Conservation (phyloP, 2,113 vertebrate species). For the Perca flavescens region DNA sequence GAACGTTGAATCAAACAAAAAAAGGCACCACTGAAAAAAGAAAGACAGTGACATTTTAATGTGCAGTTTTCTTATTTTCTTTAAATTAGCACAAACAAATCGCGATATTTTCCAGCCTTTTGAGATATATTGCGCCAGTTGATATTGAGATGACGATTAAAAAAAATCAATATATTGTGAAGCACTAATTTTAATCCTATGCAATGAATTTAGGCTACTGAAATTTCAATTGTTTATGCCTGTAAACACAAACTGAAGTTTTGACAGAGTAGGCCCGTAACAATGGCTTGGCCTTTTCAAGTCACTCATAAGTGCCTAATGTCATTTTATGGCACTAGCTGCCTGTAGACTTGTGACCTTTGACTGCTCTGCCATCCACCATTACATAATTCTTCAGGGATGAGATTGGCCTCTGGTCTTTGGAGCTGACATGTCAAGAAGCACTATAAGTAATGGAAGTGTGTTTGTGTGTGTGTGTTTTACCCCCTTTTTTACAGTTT, state of each 20-base stretch:
- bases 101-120: too few relatives aligned
- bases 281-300: conserved; percentile 35
- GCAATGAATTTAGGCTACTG: neutral
- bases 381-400: conserved; percentile 53
- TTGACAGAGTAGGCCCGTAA: conserved; percentile 2
- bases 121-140: too few relatives aligned
- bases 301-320: conserved; percentile 17
- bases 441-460: conserved; percentile 23
- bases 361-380: conserved; percentile 37
- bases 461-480: neutral
- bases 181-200: neutral
- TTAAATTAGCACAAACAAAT: too few relatives aligned
- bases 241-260: conserved; percentile 15
- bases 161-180: too few relatives aligned
- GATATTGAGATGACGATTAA: too few relatives aligned
- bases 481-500: neutral
- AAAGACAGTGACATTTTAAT: too few relatives aligned
- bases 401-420: conserved; percentile 58
- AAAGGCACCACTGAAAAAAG: too few relatives aligned
- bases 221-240: neutral
- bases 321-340: conserved; percentile 22
- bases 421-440: conserved; percentile 41
- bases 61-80: too few relatives aligned
- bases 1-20: too few relatives aligned
- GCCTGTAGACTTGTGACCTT: conserved; percentile 54